Conservation (phyloP, 1,140 invertebrate genomes). For the Pissodes strobi region DNA sequence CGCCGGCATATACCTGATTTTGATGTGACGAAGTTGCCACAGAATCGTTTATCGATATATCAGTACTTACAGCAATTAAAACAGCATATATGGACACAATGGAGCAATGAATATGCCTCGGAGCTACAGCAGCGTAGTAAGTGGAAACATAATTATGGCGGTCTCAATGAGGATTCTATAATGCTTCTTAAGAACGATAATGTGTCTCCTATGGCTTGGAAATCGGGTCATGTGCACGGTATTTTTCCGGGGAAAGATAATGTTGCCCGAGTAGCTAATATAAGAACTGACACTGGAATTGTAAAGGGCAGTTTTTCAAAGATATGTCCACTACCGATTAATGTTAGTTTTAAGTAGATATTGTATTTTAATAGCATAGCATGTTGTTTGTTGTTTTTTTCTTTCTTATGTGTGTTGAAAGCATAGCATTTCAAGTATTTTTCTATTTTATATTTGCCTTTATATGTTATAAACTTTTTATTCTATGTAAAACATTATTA, state of each 20-base stretch:
- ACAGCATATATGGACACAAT: slow-evolving; percentile 42
- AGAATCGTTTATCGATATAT: neutral
- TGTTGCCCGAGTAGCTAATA: too few species aligned
- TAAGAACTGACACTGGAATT: too few species aligned
- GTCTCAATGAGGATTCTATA: neutral
- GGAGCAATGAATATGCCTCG: slow-evolving; percentile 41
- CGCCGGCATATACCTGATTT: neutral
- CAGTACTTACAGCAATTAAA: neutral
- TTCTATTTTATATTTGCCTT: too few species aligned
- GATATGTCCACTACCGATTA: too few species aligned
- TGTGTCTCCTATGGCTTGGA: slow-evolving; percentile 37
- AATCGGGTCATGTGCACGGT: slow-evolving; percentile 39
- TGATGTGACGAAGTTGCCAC: neutral
- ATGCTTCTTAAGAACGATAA: slow-evolving; percentile 36
- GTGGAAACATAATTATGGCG: slow-evolving; percentile 9
- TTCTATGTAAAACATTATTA: too few species aligned
- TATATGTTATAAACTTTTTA: too few species aligned
- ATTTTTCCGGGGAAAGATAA: neutral
- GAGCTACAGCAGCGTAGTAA: slow-evolving; percentile 37
- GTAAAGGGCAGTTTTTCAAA: too few species aligned
- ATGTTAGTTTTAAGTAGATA: too few species aligned
- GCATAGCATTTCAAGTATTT: too few species aligned
- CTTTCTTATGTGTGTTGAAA: too few species aligned
- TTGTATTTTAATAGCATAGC: too few species aligned
- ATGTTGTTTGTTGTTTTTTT: too few species aligned